Evolutionary conservation across 2,113 vertebrate genomes (phyloP).

Genomic region (Neomonachus schauinslandi): DNA sequence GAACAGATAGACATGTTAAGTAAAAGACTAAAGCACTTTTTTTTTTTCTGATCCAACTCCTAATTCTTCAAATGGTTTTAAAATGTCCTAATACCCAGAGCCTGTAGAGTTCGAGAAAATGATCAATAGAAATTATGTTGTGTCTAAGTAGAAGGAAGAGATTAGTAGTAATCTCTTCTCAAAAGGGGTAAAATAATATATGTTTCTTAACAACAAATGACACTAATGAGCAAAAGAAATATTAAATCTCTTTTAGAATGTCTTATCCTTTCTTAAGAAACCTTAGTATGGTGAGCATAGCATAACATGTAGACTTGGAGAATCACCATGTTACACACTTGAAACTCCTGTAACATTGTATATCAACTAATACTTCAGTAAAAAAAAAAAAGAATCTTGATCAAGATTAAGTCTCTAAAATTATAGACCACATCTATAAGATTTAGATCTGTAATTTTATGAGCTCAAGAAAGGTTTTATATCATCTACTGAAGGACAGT

Average conservation of each 20-base stretch:
- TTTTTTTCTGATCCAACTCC: not conserved
- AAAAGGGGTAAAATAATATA: conserved; percentile 23
- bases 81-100: not conserved
- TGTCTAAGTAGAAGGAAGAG: not conserved
- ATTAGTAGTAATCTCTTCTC: not conserved
- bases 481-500: not conserved
- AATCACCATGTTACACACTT: not conserved
- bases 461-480: not conserved
- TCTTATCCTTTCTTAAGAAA: not conserved
- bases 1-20: not conserved
- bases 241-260: not conserved
- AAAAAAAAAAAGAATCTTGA: not conserved
- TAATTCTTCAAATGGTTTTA: not conserved
- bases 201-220: conserved; percentile 15
- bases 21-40: not conserved
- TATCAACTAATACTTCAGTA: not conserved
- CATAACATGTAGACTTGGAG: not conserved
- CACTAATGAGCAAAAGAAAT: conserved; percentile 9
- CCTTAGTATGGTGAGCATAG: not conserved
- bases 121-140: not conserved
- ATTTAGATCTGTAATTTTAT: conserved; percentile 17
- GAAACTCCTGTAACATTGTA: not conserved
- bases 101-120: not conserved
- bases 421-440: not conserved
- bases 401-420: not conserved